phyloP scores from a whole-genome alignment of 2,113 vertebrate genomes.

The Cephalopholis sonnerati region DNA sequence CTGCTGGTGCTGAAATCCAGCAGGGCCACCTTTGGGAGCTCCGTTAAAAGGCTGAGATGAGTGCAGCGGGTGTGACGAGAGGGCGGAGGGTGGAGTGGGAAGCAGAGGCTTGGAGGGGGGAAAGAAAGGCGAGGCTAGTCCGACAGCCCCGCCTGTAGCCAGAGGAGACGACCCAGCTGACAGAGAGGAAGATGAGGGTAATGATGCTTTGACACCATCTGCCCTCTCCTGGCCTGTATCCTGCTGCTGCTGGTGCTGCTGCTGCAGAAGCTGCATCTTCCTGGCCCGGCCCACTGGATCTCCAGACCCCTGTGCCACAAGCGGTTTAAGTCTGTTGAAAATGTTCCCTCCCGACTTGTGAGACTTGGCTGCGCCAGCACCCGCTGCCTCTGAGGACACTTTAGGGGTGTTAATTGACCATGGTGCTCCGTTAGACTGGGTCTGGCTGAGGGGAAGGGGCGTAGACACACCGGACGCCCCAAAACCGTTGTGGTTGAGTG shows the following conservation, averaged over 20 bases:
- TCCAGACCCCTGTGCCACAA: conserved; percentile 83
- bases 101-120: conserved; percentile 79
- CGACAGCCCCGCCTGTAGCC: conserved; percentile 66
- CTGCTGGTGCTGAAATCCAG: conserved; percentile 72
- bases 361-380: conserved; percentile 63
- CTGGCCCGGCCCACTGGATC: conserved; percentile 83
- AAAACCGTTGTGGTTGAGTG: conserved; percentile 82
- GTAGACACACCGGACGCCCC: conserved; percentile 75
- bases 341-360: conserved; percentile 81
- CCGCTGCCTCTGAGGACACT: conserved; percentile 70
- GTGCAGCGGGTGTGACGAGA: conserved; percentile 74
- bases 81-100: conserved; percentile 70
- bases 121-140: conserved; percentile 80
- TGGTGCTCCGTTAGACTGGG: conserved; percentile 83
- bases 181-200: conserved; percentile 74
- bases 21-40: conserved; percentile 67
- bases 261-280: conserved; percentile 86
- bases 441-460: conserved; percentile 75
- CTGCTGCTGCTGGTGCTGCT: conserved; percentile 85
- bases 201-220: conserved; percentile 76
- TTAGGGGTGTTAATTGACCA: conserved; percentile 84
- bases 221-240: conserved; percentile 76
- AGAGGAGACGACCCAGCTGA: conserved; percentile 70
- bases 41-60: conserved; percentile 80
- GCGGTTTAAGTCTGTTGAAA: conserved; percentile 86